Percentiles rank a stretch among this genome's conserved stretches.
Conservation (phyloP, 35 echinoderm and acorn worm genomes). For the Anneissia japonica region DNA sequence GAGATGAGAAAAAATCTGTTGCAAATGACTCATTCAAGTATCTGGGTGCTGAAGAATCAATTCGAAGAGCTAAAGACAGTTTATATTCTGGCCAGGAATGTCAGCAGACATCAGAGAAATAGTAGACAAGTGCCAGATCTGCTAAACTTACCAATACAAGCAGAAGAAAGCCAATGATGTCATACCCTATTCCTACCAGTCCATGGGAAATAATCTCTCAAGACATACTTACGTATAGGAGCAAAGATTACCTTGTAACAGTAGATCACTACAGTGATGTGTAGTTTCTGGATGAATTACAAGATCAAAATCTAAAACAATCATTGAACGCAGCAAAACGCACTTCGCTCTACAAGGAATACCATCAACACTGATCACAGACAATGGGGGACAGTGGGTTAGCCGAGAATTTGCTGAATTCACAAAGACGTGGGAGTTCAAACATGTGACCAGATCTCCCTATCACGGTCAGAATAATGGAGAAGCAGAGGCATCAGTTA, state of each 20-base stretch:
- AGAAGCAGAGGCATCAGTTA: conserved; percentile 22
- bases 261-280: conserved; percentile 49
- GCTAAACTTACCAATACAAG: conserved; percentile 19
- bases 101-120: conserved; percentile 23
- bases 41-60: conserved; percentile 43
- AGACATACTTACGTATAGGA: conserved; percentile 33
- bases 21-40: conserved; percentile 16
- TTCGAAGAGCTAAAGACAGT: conserved; percentile 44
- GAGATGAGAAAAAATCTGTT: conserved; percentile 24
- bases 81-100: conserved; percentile 56
- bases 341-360: conserved; percentile 50
- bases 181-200: conserved; percentile 27
- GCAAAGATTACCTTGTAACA: conserved; percentile 49
- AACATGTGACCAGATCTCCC: conserved; percentile 12
- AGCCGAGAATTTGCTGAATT: conserved; percentile 22
- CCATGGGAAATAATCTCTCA: conserved; percentile 38
- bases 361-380: conserved; percentile 36
- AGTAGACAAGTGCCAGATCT: conserved; percentile 27
- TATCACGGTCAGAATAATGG: conserved; percentile 17
- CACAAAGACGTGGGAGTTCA: not conserved
- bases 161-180: conserved; percentile 44
- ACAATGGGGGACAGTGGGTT: conserved; percentile 51
- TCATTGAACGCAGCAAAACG: conserved; percentile 13
- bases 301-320: conserved; percentile 7
- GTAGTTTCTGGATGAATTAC: conserved; percentile 42